Base-by-base conservation (phyloP, 92 coral and sea anemone species). In the Micromussa lordhowensis region DNA sequence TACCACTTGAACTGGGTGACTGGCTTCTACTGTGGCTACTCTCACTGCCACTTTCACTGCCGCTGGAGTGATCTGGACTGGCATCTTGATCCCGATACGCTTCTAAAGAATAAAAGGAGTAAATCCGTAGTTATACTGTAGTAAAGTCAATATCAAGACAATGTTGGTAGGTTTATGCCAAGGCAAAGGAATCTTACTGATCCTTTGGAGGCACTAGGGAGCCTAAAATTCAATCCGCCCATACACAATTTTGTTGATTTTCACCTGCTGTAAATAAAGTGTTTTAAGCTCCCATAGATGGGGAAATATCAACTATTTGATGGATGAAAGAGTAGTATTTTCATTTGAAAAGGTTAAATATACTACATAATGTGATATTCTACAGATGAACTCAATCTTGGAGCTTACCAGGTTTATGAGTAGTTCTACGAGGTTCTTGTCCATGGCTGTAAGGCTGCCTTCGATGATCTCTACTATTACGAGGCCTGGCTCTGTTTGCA, bases 11-110 rank as follows among this genome's bases (percentile, higher is more conserved):
- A 91, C 95, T 94, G 48, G 89, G 91, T 30, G 98, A 94, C 34
- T 87, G 98, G 54, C 95, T 96, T 44, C 82, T 86, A 76, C 99
- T 96, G 4, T 82, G 98, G 86, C 94, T 92, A 71, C 96, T 94
- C 8, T 92, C 98, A 61, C 98, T 95, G 22, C 87, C 98, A 83
- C 98, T 92, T 24, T 88, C 99, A 92, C 98, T 96, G 34, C 90
- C 96, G 78, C 98, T 95, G 66, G 94, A 87, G 66, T 81, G 87
- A 36, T 90, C 95, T 32, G 94, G 93, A 57, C 93, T 94, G 34
- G 86, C 90, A 19, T 82, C 95, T 82, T 89, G 84, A 48, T 94
- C 95, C 36, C 87, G 94, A 75, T 85, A 92, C 9, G 90, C 81
- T 74, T 94, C 92, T 93, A 34, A 31, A 49, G 64, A 85, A 36